These are phyloP conservation scores for Odobenus rosmarus DNA, from an alignment of 2,113 vertebrate genomes.

Conservation along the genomic window DNA sequence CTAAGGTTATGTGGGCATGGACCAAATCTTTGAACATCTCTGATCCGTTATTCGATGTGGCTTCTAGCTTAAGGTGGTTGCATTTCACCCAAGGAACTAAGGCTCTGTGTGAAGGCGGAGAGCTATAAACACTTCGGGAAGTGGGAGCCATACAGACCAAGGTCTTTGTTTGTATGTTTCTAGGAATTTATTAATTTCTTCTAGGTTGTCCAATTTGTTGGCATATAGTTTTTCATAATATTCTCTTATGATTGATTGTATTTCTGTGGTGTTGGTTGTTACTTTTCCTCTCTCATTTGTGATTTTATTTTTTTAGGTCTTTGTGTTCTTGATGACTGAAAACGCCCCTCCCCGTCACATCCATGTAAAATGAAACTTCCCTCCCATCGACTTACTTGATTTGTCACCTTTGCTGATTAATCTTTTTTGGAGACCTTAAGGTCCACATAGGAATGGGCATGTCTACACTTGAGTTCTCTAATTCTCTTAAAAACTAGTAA, in stretches of 20 bases:
- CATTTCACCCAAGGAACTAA: background rate
- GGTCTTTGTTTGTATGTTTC: background rate
- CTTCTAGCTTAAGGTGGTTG: background rate
- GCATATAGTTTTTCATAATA: background rate
- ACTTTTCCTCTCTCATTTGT: background rate
- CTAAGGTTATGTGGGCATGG: background rate
- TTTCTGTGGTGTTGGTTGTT: background rate
- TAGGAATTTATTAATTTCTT: background rate
- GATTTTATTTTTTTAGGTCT: background rate
- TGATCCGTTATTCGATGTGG: background rate
- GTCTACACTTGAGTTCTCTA: background rate
- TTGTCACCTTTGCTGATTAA: slow-evolving; percentile 47
- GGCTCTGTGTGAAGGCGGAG: background rate
- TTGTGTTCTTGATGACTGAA: background rate
- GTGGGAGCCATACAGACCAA: background rate
- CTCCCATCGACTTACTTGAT: background rate
- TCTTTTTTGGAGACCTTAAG: background rate
- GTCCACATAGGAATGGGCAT: background rate
- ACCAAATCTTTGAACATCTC: background rate
- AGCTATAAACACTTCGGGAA: background rate
- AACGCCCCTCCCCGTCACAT: background rate
- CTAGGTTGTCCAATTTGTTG: background rate
- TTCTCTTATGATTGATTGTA: background rate
- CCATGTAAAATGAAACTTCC: slow-evolving; percentile 3
- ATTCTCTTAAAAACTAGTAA: slow-evolving; percentile 10